Conservation (phyloP, 2,888 invertebrate genomes). For the Erebia aethiops region DNA sequence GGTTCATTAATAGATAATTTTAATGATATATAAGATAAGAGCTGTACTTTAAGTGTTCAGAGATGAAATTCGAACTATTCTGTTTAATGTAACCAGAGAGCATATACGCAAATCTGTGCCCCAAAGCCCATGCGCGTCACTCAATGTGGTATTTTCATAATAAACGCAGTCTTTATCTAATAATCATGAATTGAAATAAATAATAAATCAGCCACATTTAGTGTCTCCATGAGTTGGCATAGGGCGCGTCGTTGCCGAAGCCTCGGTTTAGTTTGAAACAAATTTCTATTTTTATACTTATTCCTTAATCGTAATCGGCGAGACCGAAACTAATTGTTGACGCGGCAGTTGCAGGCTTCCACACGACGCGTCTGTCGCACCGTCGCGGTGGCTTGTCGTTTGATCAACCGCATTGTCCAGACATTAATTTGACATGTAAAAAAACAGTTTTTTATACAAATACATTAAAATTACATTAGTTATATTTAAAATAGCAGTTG, state of each 20-base stretch:
- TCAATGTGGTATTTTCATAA: constrained; percentile 47
- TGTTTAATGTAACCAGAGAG: constrained; percentile 71
- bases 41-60: constrained; percentile 83
- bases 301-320: constrained; percentile 31
- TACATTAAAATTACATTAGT: neutral
- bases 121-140: constrained; percentile 54
- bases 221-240: constrained; percentile 58
- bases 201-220: constrained; percentile 35
- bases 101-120: constrained; percentile 58
- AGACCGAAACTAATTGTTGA: constrained; percentile 21
- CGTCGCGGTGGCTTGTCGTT: constrained; percentile 40
- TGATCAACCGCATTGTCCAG: constrained; percentile 25
- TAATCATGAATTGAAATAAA: constrained; percentile 13
- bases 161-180: neutral
- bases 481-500: constrained; percentile 32
- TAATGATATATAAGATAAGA: constrained; percentile 78
- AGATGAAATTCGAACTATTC: constrained; percentile 73
- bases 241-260: constrained; percentile 54
- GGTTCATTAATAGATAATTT: constrained; percentile 81
- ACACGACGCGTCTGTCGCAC: constrained; percentile 47
- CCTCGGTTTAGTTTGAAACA: constrained; percentile 46
- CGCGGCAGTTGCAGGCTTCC: constrained; percentile 45
- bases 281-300: constrained; percentile 55
- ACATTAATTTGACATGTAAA: neutral
- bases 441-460: neutral